Base-by-base conservation (phyloP, 37 sponge, comb jelly and placozoan species). In the Haliclona indistincta region DNA sequence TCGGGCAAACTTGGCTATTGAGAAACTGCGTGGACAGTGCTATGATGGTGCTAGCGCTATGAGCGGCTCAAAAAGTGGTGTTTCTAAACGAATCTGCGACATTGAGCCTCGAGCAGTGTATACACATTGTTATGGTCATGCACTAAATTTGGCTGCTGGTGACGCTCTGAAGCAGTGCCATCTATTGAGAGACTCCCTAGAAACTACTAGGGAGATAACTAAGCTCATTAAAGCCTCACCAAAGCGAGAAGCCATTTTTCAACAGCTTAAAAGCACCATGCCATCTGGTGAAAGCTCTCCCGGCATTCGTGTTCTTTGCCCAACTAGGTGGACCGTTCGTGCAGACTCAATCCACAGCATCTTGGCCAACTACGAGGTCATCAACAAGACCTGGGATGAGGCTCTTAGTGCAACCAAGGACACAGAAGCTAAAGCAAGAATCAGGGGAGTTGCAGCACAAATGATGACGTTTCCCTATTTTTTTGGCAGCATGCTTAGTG, bases 71-170 rank as follows among this genome's bases (percentile, higher is more conserved):
- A 89, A 64, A 53, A 56, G 19, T 56, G 90, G 90, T 15, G 79
- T 89, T 2, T 81, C 85, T 42, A 36, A 68, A 54, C 35, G 34
- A 45, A 63, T 89, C 2, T n/a, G 25, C 0, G 45, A 55, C 2
- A 73, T 80, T 55, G 90, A 89, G 33, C 81, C 76, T 20, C 63
- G 81, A 17, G 85, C 85, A n/a, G 20, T 84, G 13, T 89, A 71
- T 34, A 84, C 77, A 4, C 90, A 89, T 41, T 89, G 85, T 53
- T 81, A 89, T 76, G 90, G 67, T 44, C 84, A 89, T 77, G 68
- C 75, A 26, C 85, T 90, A 10, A 90, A 84, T 53, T 67, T 90
- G 37, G 81, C 77, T 39, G 80, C 54, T 66, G 77, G 78, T 36
- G 84, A 84, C 42, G 54, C 68, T 37, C 25, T 84, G 19, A 90